Evolutionary conservation across 2,113 vertebrate species (phyloP), one percentile per base, ranked within the genome.

Genomic region (Brachyhypopomus occidentalis): DNA sequence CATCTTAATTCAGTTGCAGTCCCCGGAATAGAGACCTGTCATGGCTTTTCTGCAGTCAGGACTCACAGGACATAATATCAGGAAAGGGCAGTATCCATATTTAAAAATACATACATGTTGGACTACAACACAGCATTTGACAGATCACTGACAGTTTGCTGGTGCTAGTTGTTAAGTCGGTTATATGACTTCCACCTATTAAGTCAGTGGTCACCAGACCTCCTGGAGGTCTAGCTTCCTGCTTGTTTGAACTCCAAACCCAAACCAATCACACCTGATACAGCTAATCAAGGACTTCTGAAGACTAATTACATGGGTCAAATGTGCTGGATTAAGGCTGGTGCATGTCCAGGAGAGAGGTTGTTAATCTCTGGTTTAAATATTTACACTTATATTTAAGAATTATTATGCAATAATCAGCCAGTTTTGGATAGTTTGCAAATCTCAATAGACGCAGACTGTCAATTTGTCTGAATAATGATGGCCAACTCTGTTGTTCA

Each of bases 401-500:
- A 52, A 52, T 9, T 9, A 48, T 1, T 48, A 3, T 41, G 45
- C 11, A 52, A 14, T 52, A 52, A 52, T 14, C 23, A 63, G 7
- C 23, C 56, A 62, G 78, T 14, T 11, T 45, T 62, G 34, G 72
- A 63, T 38, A 63, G 60, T 27, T 63, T 9, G 58, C 11, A 63
- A 79, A 41, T 63, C 25, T 63, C 38, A 48, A 59, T 17, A 36
- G 62, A 25, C 23, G 62, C 58, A 64, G 38, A 36, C 19, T n/a
- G 14, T 55, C 17, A 30, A 17, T 34, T 38, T 72, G 17, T 72
- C 58, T 79, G 8, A 12, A 34, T 12, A 63, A 62, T 80, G 70
- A 80, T 36, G 72, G 58, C 20, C 78, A 63, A 27, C 16, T 64
- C 79, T 73, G 58, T 69, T 73, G 78, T 80, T 79, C 62, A 30